Base-by-base conservation (phyloP, 2,113 vertebrate genomes). In the Poicephalus gulielmi region DNA sequence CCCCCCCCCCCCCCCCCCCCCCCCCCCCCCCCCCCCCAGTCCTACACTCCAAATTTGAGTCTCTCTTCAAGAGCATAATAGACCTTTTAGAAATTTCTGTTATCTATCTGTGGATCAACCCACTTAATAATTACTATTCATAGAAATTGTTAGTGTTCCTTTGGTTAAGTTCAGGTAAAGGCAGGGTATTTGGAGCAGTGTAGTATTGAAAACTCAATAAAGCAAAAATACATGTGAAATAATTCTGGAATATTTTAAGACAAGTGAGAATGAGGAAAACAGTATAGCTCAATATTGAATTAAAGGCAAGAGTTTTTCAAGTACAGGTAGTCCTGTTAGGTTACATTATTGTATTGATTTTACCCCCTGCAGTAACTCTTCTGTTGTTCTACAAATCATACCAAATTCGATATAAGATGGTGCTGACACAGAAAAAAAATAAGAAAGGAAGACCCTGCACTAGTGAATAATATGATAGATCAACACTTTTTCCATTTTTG, bases 401-500 rank as follows among this genome's bases (percentile, higher is more conserved):
- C 17, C 31, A 70, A 74, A 82, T 93, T 63, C 60, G 28, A 86
- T 94, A 90, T 55, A 44, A 81, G 94, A 86, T 76, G 80, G n/a
- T 92, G 87, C 92, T 96, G 94, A 96, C 10, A 7, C 63, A 47
- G 63, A 52, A 81, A 79, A 55, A 83, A 78, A 85, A 16, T 28
- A 76, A 70, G 12, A 71, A 88, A 87, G 30, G 19, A 67, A 82
- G 63, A 71, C 28, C 16, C 43, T 41, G 25, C 57, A 52, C 39
- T 50, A 62, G 44, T 47, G 46, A 89, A 91, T 64, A 78, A 83
- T 49, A 50, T n/a, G 33, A 52, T 75, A 77, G 39, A 69, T 91
- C 55, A 80, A 90, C 91, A 64, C 33, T 90, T 89, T 78, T 86
- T 62, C 70, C 22, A 43, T 50, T 90, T 97, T 95, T 84, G n/a